Evolutionary conservation across 1,140 invertebrate species (phyloP).

Genomic region (Ephestia elutella): DNA sequence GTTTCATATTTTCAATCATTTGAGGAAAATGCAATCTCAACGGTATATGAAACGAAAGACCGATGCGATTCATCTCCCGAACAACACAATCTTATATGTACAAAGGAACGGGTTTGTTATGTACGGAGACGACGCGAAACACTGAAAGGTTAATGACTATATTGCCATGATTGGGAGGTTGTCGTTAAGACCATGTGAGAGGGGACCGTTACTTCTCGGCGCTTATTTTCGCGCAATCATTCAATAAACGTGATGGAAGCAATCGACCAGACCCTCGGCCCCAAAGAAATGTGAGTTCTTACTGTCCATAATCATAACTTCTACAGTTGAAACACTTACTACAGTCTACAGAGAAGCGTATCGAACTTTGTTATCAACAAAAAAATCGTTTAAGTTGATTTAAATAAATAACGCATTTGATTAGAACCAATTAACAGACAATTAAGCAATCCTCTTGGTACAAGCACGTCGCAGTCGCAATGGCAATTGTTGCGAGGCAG

Average conservation of each 20-base stretch:
- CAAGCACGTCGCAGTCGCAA: constrained; percentile 33
- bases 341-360: neutral
- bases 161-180: constrained; percentile 44
- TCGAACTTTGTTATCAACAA: neutral
- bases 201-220: constrained; percentile 48
- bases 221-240: constrained; percentile 71
- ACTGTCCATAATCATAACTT: constrained; percentile 2
- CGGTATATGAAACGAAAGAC: neutral
- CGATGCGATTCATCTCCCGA: neutral
- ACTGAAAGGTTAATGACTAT: constrained; percentile 56
- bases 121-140: constrained; percentile 12
- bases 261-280: constrained; percentile 67
- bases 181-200: constrained; percentile 35
- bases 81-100: neutral
- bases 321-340: constrained; percentile 18
- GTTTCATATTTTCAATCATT: neutral
- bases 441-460: constrained; percentile 64
- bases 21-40: neutral
- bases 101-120: too few species aligned
- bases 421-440: constrained; percentile 71
- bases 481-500: constrained; percentile 59
- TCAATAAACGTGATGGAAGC: constrained; percentile 68
- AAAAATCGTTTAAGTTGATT: constrained; percentile 63
- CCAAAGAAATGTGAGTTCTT: constrained; percentile 55
- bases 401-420: constrained; percentile 74